A percentile compares a stretch with the other conserved stretches of the same genome.
These are phyloP conservation scores for Scaptomyza flava DNA, from an alignment of 2,888 invertebrate genomes.

Conservation along the genomic window DNA sequence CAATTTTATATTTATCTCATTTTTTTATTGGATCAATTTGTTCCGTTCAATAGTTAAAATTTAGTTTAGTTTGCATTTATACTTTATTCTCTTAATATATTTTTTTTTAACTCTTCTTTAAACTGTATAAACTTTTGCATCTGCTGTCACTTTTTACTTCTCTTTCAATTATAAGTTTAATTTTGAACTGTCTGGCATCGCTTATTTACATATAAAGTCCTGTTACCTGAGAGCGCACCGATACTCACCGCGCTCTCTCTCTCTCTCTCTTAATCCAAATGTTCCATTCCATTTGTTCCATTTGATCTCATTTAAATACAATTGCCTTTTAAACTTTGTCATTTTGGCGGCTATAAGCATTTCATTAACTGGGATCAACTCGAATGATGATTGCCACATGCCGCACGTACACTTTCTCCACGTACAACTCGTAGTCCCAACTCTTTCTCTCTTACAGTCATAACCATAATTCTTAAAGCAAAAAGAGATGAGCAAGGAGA, in stretches of 20 bases:
- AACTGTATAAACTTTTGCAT: too few relatives aligned
- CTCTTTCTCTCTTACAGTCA: conserved; percentile 18
- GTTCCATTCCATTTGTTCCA: background rate
- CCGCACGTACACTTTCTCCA: conserved; percentile 58
- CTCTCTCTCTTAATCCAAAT: background rate
- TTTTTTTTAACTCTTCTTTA: too few relatives aligned
- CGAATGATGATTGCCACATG: conserved; percentile 28
- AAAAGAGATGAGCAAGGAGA: background rate
- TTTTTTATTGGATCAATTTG: background rate
- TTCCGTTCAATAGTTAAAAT: too few relatives aligned
- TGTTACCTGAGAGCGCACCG: background rate
- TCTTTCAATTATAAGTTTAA: background rate
- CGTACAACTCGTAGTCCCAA: background rate
- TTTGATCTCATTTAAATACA: conserved; percentile 25
- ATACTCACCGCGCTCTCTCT: background rate
- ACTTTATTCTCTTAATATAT: too few relatives aligned
- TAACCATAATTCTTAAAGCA: conserved; percentile 59
- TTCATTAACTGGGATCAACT: conserved; percentile 55
- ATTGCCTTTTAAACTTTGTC: conserved; percentile 35
- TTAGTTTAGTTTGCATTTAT: too few relatives aligned
- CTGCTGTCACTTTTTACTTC: too few relatives aligned
- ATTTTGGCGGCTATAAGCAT: conserved; percentile 61
- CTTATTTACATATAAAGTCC: background rate
- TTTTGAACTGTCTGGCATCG: background rate
- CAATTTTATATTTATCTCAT: background rate